These are phyloP conservation scores for Sphaeridia pumilis DNA, from an alignment of 2,888 invertebrate genomes.

Conservation along the genomic window DNA sequence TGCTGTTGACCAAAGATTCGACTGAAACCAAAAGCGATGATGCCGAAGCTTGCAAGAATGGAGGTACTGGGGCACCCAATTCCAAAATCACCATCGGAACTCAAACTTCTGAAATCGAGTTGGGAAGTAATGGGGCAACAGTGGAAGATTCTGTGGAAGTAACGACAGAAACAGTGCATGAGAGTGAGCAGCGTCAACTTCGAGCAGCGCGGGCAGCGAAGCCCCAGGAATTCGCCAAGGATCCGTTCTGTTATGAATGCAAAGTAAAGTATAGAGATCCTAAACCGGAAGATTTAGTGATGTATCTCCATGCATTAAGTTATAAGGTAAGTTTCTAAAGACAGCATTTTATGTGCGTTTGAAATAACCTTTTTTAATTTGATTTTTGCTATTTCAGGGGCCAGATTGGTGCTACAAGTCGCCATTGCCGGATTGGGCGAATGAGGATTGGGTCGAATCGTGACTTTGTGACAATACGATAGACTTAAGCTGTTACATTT, in stretches of 20 bases:
- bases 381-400: slow-evolving; percentile 50
- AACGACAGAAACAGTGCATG: not conserved
- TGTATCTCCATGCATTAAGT: slow-evolving; percentile 94
- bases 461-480: slow-evolving; percentile 39
- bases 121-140: slow-evolving; percentile 41
- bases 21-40: not conserved
- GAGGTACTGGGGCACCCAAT: not conserved
- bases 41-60: not conserved
- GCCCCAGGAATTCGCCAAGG: slow-evolving; percentile 60
- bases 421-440: slow-evolving; percentile 77
- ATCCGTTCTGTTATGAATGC: slow-evolving; percentile 86
- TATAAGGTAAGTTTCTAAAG: slow-evolving; percentile 52
- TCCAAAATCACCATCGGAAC: slow-evolving; percentile 67
- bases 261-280: slow-evolving; percentile 85
- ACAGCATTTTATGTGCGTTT: not conserved
- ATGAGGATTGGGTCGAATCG: slow-evolving; percentile 66
- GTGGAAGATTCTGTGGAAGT: slow-evolving; percentile 1
- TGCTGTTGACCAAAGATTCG: slow-evolving; percentile 5
- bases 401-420: slow-evolving; percentile 83
- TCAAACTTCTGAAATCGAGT: slow-evolving; percentile 68
- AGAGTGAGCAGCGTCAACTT: not conserved
- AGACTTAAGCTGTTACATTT: not conserved
- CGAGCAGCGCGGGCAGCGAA: slow-evolving; percentile 37
- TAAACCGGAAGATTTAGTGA: slow-evolving; percentile 76
- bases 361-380: slow-evolving; percentile 5